phyloP scores from a whole-genome alignment of 2,888 invertebrate species.

The Poecilobothrus nobilitatus region DNA sequence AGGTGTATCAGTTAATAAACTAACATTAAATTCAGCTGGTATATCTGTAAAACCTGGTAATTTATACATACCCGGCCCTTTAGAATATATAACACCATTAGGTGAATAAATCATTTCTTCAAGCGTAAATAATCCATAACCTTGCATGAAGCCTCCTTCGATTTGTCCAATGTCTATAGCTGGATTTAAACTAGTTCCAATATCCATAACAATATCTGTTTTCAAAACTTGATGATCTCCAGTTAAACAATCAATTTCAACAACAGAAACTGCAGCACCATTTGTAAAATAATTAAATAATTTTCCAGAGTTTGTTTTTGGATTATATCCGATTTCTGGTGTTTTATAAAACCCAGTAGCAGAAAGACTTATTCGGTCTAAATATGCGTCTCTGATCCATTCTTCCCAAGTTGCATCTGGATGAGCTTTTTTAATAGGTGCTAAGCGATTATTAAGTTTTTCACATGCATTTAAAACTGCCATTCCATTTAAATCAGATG shows the following conservation, averaged over 20 bases:
- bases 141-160: constrained; percentile 91
- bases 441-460: constrained; percentile 60
- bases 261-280: constrained; percentile 79
- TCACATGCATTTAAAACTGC: constrained; percentile 79
- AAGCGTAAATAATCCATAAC: constrained; percentile 83
- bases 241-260: constrained; percentile 88
- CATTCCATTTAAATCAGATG: constrained; percentile 87
- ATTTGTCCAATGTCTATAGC: constrained; percentile 96
- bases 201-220: constrained; percentile 94
- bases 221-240: constrained; percentile 84
- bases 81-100: constrained; percentile 67
- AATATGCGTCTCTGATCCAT: constrained; percentile 70
- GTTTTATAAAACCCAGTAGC: constrained; percentile 76
- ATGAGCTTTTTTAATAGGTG: constrained; percentile 63
- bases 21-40: constrained; percentile 86
- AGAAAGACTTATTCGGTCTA: constrained; percentile 68
- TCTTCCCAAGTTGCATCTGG: constrained; percentile 77
- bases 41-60: constrained; percentile 89
- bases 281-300: constrained; percentile 79
- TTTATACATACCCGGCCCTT: constrained; percentile 91
- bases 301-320: constrained; percentile 59
- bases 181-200: constrained; percentile 90
- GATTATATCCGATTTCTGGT: constrained; percentile 63
- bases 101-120: constrained; percentile 86
- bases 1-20: constrained; percentile 78